phyloP scores from a whole-genome alignment of 2,113 vertebrate genomes.

The Xyrauchen texanus region DNA sequence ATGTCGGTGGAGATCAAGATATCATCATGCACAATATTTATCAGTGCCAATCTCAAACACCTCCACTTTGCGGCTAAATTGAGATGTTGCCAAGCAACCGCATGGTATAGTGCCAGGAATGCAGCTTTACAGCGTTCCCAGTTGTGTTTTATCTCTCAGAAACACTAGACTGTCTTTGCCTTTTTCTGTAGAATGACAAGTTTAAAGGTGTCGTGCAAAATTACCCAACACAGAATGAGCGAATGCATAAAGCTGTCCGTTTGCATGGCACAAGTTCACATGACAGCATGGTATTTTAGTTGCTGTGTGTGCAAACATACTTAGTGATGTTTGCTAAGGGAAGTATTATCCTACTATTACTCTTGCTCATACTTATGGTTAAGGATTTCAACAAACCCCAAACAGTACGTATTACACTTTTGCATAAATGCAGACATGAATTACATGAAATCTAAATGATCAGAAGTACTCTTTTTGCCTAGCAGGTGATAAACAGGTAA shows the following conservation, averaged over 20 bases:
- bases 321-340: neutral
- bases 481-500: too few relatives aligned
- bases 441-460: too few relatives aligned
- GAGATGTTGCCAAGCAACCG: conserved; percentile 61
- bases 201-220: conserved; percentile 16
- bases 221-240: neutral
- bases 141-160: conserved; percentile 39
- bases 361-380: neutral
- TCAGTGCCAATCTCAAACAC: conserved; percentile 44
- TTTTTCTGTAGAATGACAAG: conserved; percentile 1
- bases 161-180: conserved; percentile 33
- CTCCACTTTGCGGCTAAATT: conserved; percentile 51
- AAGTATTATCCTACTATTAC: neutral
- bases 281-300: neutral
- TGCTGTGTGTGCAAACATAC: neutral
- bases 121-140: conserved; percentile 41
- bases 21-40: conserved; percentile 42
- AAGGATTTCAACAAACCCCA: neutral
- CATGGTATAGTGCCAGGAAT: conserved; percentile 45
- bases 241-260: neutral
- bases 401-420: too few relatives aligned
- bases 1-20: conserved; percentile 46
- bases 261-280: neutral
- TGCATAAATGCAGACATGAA: too few relatives aligned
- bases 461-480: too few relatives aligned